Percentiles rank a stretch among this genome's conserved stretches.
phyloP scores from a whole-genome alignment of 2,113 vertebrate species.

The Phrynosoma blainvillii region DNA sequence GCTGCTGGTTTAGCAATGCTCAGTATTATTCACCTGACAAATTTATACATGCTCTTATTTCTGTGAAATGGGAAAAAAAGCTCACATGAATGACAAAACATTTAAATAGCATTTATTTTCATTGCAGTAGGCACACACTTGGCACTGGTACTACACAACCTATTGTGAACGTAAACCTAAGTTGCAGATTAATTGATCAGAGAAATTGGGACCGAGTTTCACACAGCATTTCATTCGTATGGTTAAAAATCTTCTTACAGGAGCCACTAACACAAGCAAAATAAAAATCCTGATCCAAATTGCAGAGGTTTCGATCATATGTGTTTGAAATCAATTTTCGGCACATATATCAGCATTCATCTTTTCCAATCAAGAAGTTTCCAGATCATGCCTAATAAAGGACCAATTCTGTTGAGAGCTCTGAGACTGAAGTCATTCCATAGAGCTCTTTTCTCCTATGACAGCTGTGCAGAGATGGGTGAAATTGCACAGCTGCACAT shows the following conservation, averaged over 20 bases:
- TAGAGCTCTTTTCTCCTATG: background rate
- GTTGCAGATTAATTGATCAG: constrained; percentile 22
- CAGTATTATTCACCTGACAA: background rate
- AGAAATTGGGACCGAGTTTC: background rate
- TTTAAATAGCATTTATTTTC: accelerated
- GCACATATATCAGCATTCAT: background rate
- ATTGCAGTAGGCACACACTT: background rate
- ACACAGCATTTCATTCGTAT: constrained; percentile 13
- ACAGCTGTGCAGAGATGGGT: no score
- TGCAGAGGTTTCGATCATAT: background rate
- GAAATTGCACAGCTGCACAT: background rate
- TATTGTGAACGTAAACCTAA: constrained; percentile 21
- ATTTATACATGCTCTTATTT: background rate
- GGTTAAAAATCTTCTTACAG: background rate
- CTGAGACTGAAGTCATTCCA: background rate
- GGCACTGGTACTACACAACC: background rate
- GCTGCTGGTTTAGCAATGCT: no score
- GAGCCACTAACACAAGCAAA: background rate
- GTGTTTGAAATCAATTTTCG: background rate
- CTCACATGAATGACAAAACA: background rate
- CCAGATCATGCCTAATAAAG: no score
- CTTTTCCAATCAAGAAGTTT: background rate
- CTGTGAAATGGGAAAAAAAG: background rate
- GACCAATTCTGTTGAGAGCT: background rate
- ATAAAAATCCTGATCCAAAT: background rate